phyloP scores from a whole-genome alignment of 2,888 invertebrate species.

The Urechis unicinctus region DNA sequence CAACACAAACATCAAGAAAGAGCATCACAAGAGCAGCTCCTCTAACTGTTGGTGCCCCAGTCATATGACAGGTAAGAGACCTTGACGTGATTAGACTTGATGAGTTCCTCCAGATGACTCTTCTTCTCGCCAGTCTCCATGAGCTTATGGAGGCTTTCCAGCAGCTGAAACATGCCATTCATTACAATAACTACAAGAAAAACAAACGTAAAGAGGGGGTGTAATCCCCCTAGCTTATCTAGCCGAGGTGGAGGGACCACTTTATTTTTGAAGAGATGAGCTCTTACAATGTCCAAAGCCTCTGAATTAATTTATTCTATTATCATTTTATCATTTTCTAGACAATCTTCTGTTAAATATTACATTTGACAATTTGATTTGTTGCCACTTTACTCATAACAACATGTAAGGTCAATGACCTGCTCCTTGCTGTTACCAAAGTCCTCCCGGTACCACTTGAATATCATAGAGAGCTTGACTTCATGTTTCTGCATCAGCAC shows the following conservation, averaged over 20 bases:
- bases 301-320: too few relatives aligned
- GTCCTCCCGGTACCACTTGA: slow-evolving; percentile 54
- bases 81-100: slow-evolving; percentile 24
- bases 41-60: slow-evolving; percentile 35
- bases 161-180: slow-evolving; percentile 26
- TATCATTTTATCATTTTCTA: neutral
- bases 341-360: neutral
- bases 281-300: too few relatives aligned
- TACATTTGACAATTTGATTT: too few relatives aligned
- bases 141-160: slow-evolving; percentile 30
- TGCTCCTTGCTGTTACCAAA: slow-evolving; percentile 46
- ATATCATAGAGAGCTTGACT: slow-evolving; percentile 48
- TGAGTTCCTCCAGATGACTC: slow-evolving; percentile 8
- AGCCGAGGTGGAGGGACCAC: too few relatives aligned
- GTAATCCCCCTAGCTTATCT: neutral
- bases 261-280: too few relatives aligned
- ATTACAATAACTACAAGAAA: too few relatives aligned
- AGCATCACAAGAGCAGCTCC: neutral
- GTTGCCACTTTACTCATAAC: neutral
- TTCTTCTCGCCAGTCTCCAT: slow-evolving; percentile 25
- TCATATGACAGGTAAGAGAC: slow-evolving; percentile 36
- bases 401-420: slow-evolving; percentile 19
- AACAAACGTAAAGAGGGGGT: neutral
- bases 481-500: slow-evolving; percentile 41
- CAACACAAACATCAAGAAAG: neutral